These are phyloP conservation scores for Platysternon megacephalum DNA, from an alignment of 2,113 vertebrate genomes.

Conservation along the genomic window DNA sequence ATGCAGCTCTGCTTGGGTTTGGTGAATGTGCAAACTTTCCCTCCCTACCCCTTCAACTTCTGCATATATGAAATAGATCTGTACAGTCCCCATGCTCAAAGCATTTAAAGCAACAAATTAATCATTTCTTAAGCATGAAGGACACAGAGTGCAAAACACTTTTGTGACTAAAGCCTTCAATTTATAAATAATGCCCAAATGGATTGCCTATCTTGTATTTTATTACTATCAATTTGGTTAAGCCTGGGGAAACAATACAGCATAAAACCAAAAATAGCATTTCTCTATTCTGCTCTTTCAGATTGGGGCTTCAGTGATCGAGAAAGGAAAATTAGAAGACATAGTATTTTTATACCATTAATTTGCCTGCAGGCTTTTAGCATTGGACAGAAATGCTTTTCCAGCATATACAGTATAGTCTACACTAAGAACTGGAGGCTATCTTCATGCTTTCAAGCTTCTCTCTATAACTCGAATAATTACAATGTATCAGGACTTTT, in stretches of 20 bases:
- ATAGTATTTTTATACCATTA: slow-evolving; percentile 3
- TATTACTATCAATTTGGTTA: slow-evolving; percentile 2
- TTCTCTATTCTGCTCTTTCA: slow-evolving; percentile 12
- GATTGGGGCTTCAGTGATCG: slow-evolving; percentile 13
- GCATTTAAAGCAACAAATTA: neutral
- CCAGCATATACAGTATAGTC: neutral
- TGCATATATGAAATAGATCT: neutral
- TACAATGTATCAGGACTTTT: neutral
- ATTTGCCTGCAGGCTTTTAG: slow-evolving; percentile 41
- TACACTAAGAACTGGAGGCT: slow-evolving; percentile 26
- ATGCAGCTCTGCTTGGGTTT: neutral
- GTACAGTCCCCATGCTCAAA: neutral
- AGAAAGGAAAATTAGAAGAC: slow-evolving; percentile 21
- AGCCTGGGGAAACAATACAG: neutral
- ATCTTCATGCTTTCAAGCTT: neutral
- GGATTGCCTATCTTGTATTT: slow-evolving; percentile 25
- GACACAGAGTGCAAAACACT: slow-evolving; percentile 24
- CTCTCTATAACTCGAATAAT: neutral
- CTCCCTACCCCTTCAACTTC: neutral
- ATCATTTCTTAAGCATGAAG: neutral
- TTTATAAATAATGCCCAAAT: neutral
- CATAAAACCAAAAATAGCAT: neutral
- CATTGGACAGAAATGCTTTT: neutral
- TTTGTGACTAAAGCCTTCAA: neutral
- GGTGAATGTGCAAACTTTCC: neutral